Evolutionary conservation across 2,797 vertebrate genomes (phyloP), one percentile per base, ranked within the genome.

Genomic region (Sardinella longiceps): DNA sequence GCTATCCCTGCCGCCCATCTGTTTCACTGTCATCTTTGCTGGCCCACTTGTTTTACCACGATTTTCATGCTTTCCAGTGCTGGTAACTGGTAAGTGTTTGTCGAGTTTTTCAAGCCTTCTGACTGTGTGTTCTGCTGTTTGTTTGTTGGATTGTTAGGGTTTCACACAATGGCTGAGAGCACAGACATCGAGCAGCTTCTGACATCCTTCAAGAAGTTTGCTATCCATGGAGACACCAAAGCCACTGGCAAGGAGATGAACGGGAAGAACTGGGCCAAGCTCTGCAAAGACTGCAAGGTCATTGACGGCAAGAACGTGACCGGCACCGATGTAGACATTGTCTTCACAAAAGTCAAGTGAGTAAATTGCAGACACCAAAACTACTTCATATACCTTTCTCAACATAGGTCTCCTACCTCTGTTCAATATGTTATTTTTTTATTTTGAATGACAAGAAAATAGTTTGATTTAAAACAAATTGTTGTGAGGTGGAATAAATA

Each of bases 331-430:
- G 97, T 98, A 20, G 98, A 99, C 91, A 99, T 99, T 2, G 95
- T 99, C 88, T 99, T 99, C 95, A 96, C 96, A 89, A 99, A 99
- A 97, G 97, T 99, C 94, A 99, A 98, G 98, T 99, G 92, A 96
- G 97, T 93, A 70, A 15, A 70, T 12, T 4, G 63, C 1, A 0
- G 20, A 23, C 33, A 9, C 58, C 10, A 15, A 33, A 18, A 48
- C 11, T 48, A 1, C 12, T 80, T 4, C 0, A 10, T 70, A 50
- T 70, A 18, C 28, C 63, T 23, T 77, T 39, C 23, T 83, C 58
- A 10, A 11, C 25, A 63, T 11, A 3, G 46, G 3, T 48, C 25
- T 39, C 30, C 30, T 60, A 33, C 46, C 5, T 56, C 50, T 81
- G 39, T 14, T 30, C 20, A n/a, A 14, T 30, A 1, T 30, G 0